Base-by-base conservation (phyloP, 1,140 invertebrate genomes). In the Brachionus asplanchnoidis region DNA sequence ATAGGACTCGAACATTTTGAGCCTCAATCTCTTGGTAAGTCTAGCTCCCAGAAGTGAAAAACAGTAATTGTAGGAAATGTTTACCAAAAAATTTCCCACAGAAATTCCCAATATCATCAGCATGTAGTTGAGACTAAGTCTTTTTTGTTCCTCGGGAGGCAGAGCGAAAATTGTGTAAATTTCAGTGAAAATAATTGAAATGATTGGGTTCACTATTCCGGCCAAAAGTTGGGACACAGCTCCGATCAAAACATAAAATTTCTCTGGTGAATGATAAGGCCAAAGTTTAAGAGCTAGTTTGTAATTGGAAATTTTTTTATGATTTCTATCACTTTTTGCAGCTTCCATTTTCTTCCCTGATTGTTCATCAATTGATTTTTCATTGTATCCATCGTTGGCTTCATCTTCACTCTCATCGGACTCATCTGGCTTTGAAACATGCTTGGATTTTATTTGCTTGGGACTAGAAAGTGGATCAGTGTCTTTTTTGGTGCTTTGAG, bases 1-100 rank as follows among this genome's bases (percentile, higher is more conserved):
- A 85, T 92, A 88, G 7, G 65, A 65, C 23, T 94, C 95, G 5
- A 95, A 96, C 23, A 95, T 95, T 91, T 96, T 95, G 86, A 73
- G 11, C 44, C 84, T 12, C 17, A 95, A 92, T 87, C 93, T 91
- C 60, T 92, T 92, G 26, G 94, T 93, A 90, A 95, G 92, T 65
- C 90, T 82, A 79, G 91, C 90, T 5, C 90, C 88, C 1, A 65
- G 40, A 11, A 82, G 20, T 20, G 79, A 60, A 82, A 82, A 82
- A 40, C 23, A 60, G 40, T 82, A 82, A 44, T 82, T 82, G 42
- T 65, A 82, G 12, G 42, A 26, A n/a, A 82, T 20, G 36, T 42
- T 82, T 8, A 44, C 79, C 9, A 60, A 6, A 60, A 82, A 82
- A 44, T 82, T 82, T 26, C 32, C 53, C 12, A 82, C 50, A 0